These are phyloP conservation scores for Gymnorhina tibicen DNA, from an alignment of 2,113 vertebrate species.

Conservation along the genomic window DNA sequence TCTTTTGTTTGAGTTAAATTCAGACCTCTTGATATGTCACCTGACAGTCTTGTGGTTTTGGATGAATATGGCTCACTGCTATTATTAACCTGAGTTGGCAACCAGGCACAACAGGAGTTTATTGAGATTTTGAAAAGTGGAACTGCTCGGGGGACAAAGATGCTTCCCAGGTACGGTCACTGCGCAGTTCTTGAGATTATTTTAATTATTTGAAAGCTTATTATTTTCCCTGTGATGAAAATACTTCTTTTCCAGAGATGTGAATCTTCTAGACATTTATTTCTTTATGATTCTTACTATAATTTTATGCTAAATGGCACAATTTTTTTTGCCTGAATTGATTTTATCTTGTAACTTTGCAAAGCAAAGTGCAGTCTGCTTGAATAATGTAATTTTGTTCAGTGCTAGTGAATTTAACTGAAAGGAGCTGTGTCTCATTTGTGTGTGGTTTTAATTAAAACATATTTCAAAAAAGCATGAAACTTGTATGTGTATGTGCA, in stretches of 20 bases:
- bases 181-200: background rate
- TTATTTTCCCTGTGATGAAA: background rate
- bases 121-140: slow-evolving; percentile 70
- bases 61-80: slow-evolving; percentile 89
- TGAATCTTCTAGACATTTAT: background rate
- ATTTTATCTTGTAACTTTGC: background rate
- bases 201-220: slow-evolving; percentile 1
- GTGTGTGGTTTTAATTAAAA: background rate
- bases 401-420: background rate
- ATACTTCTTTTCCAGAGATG: background rate
- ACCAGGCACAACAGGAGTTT: slow-evolving; percentile 70
- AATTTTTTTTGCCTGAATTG: background rate
- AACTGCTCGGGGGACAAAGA: slow-evolving; percentile 74
- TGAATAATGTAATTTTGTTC: background rate
- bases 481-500: background rate
- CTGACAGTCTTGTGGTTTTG: slow-evolving; percentile 94
- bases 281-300: background rate
- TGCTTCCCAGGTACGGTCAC: slow-evolving; percentile 77
- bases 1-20: slow-evolving; percentile 78
- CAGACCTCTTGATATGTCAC: slow-evolving; percentile 80
- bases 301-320: background rate
- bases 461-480: background rate
- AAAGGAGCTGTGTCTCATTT: background rate
- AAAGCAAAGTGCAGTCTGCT: background rate
- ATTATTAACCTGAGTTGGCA: slow-evolving; percentile 87